Conservation (phyloP, 2,888 invertebrate genomes). For the Nycteola revayana region DNA sequence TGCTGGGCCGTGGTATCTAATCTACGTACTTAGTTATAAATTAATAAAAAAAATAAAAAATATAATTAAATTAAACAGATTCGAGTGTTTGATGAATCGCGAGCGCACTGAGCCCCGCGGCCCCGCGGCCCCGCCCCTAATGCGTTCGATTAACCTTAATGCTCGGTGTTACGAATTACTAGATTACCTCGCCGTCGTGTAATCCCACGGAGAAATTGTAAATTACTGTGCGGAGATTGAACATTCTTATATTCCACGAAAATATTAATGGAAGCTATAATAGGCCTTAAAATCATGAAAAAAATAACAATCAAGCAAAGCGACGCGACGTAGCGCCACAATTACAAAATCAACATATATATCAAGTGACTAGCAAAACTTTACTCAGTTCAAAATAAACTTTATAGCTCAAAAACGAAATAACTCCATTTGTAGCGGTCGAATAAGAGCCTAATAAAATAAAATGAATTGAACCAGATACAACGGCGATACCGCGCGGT, state of each 20-base stretch:
- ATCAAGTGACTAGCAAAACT: no score
- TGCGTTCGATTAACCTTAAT: constrained; percentile 24
- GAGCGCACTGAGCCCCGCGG: background rate
- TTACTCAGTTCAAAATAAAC: background rate
- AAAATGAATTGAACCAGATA: constrained; percentile 22
- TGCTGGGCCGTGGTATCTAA: no score
- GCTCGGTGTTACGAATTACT: constrained; percentile 10
- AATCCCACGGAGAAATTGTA: background rate
- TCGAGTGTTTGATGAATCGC: no score
- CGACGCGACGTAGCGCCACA: no score
- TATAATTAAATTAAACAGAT: no score
- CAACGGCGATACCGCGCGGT: constrained; percentile 5
- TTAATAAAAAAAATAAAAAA: no score
- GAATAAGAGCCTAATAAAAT: constrained; percentile 2
- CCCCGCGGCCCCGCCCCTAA: constrained; percentile 4
- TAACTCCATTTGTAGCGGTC: background rate
- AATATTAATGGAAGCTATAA: no score
- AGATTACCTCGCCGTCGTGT: constrained; percentile 2
- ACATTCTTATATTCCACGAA: no score
- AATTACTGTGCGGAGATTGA: background rate
- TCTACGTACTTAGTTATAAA: no score
- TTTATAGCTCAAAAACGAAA: background rate
- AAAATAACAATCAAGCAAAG: no score
- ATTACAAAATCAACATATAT: no score
- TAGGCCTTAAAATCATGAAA: no score